phyloP scores from a whole-genome alignment of 2,888 invertebrate species.

The Cancer borealis region DNA sequence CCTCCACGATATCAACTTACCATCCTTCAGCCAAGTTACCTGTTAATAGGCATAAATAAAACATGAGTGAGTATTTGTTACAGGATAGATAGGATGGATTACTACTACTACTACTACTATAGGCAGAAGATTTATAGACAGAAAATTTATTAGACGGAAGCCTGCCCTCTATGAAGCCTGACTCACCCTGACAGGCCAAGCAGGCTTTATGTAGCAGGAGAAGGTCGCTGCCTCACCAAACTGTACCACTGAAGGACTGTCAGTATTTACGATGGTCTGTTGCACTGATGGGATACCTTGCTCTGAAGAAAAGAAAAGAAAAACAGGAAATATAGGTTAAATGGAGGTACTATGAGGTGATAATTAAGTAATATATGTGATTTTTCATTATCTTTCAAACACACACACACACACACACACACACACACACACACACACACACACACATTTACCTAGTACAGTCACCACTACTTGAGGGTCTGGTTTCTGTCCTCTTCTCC shows the following conservation, averaged over 20 bases:
- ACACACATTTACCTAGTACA: conserved; percentile 68
- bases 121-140: no score
- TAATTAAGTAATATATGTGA: neutral
- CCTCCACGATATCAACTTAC: conserved; percentile 42
- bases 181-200: conserved; percentile 73
- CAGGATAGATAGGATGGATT: neutral
- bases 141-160: neutral
- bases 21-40: conserved; percentile 72
- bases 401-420: neutral
- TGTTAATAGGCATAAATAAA: neutral
- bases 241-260: conserved; percentile 50
- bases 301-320: conserved; percentile 33
- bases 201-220: conserved; percentile 57
- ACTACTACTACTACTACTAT: no score
- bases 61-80: neutral
- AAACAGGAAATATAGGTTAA: neutral
- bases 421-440: neutral
- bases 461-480: conserved; percentile 75
- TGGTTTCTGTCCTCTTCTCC: conserved; percentile 73
- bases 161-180: neutral
- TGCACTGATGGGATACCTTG: conserved; percentile 48
- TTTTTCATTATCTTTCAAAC: neutral
- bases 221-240: conserved; percentile 65
- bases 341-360: neutral
- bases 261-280: conserved; percentile 46